Percentiles rank a stretch among this genome's conserved stretches.
phyloP scores from a whole-genome alignment of 2,888 invertebrate genomes.

The Conops quadrifasciatus region DNA sequence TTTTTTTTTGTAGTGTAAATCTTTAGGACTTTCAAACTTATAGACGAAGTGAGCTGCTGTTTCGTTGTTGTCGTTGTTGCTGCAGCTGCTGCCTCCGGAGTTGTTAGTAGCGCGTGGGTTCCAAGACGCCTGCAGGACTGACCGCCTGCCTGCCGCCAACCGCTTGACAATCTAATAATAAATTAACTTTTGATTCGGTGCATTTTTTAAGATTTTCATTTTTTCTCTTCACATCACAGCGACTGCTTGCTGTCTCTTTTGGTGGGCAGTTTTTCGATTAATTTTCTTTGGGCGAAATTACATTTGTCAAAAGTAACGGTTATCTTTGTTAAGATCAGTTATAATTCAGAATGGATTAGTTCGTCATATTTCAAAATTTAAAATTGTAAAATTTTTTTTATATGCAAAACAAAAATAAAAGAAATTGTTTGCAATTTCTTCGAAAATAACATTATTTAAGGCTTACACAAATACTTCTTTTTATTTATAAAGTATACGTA shows the following conservation, averaged over 20 bases:
- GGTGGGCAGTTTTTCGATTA: conserved; percentile 23
- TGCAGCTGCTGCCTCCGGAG: background rate
- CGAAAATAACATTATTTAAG: no score
- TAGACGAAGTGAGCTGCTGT: background rate
- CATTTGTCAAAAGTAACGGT: background rate
- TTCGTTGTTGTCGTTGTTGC: background rate
- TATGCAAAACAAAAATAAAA: background rate
- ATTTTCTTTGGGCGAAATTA: background rate
- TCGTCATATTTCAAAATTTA: background rate
- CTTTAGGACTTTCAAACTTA: background rate
- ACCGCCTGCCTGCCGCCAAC: no score
- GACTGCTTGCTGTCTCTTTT: conserved; percentile 3
- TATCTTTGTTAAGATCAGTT: background rate
- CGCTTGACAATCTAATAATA: background rate
- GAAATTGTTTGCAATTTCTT: background rate
- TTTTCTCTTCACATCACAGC: background rate
- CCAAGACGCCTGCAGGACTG: background rate
- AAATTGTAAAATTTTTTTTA: background rate
- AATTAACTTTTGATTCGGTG: conserved; percentile 10
- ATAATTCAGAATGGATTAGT: background rate
- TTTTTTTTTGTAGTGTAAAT: background rate
- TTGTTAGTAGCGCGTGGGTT: conserved; percentile 20
- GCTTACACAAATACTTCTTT: no score
- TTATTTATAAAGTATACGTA: no score
- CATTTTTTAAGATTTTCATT: conserved; percentile 3